Conservation (phyloP, 2,797 vertebrate species). For the Rhincodon typus region DNA sequence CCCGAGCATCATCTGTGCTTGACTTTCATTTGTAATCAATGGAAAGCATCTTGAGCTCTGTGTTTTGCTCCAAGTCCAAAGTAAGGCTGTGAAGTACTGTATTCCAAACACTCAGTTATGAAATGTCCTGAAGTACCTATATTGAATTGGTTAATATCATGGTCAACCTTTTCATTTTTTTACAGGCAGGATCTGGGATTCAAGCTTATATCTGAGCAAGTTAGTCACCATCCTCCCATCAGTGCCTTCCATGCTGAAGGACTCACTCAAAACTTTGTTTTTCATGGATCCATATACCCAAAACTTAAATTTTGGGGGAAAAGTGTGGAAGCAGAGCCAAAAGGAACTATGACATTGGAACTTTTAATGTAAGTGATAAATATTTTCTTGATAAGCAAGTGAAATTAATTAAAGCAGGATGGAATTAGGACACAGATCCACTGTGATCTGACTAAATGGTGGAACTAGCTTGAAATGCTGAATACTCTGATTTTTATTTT, state of each 20-base stretch:
- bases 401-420: neutral
- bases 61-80: neutral
- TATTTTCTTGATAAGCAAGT: neutral
- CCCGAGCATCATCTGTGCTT: no score
- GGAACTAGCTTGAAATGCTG: neutral
- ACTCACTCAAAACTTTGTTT: slow-evolving; percentile 81
- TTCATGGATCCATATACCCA: slow-evolving; percentile 95
- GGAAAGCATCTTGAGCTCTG: neutral
- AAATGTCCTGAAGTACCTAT: neutral
- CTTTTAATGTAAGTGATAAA: slow-evolving; percentile 76
- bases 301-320: slow-evolving; percentile 99
- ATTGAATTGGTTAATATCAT: neutral
- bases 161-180: neutral
- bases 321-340: slow-evolving; percentile 94
- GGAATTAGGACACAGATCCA: neutral
- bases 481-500: neutral
- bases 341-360: slow-evolving; percentile 89
- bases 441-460: neutral
- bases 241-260: slow-evolving; percentile 96
- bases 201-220: slow-evolving; percentile 90
- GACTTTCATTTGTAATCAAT: neutral
- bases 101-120: neutral
- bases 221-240: slow-evolving; percentile 95
- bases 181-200: slow-evolving; percentile 91
- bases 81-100: neutral